Evolutionary conservation across 1,140 invertebrate species (phyloP), one percentile per base, ranked within the genome.

Genomic region (Pseudoatta argentina): DNA sequence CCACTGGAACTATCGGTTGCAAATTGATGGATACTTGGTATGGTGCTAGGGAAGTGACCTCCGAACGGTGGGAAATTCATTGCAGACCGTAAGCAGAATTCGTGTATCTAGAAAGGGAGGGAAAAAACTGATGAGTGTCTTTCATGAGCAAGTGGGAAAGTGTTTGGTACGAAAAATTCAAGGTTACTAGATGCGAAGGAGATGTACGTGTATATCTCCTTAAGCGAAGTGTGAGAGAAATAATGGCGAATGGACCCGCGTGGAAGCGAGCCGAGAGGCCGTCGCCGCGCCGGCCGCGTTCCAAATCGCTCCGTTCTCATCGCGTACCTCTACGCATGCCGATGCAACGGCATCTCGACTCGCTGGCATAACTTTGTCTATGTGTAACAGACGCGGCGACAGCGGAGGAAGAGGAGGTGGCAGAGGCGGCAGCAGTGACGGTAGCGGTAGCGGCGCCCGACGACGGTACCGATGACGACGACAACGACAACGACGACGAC

Each of bases 31-130:
- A 97, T 96, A 81, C 96, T 96, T 66, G 96, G 96, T 92, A 96
- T 96, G 57, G 96, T 95, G 88, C 96, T 95, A 82, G 96, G 96
- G 94, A 97, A 97, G 87, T 96, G 96, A 88, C 96, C 96, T 92
- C 96, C 96, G 92, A 96, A 97, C 87, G 96, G 96, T 92, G 96
- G 96, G 92, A 97, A 97, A 95, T 96, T 97, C 96, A 97, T 97
- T 94, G 93, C 93, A 92, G 91, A 92, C 87, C 90, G 92, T 95
- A 93, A 94, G 92, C 24, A 8, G 39, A 83, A 75, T 51, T 95
- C 91, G 91, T 87, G 93, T 93, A 94, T 90, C 95, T 95, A 77
- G 34, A 93, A 44, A 44, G 8, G 8, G 39, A 44, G 39, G 10
- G 3, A 30, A 2, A 39, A 44, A 10, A 10, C 10, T 39, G 16